These are phyloP conservation scores for Anhinga anhinga DNA, from an alignment of 2,113 vertebrate genomes.

Conservation along the genomic window DNA sequence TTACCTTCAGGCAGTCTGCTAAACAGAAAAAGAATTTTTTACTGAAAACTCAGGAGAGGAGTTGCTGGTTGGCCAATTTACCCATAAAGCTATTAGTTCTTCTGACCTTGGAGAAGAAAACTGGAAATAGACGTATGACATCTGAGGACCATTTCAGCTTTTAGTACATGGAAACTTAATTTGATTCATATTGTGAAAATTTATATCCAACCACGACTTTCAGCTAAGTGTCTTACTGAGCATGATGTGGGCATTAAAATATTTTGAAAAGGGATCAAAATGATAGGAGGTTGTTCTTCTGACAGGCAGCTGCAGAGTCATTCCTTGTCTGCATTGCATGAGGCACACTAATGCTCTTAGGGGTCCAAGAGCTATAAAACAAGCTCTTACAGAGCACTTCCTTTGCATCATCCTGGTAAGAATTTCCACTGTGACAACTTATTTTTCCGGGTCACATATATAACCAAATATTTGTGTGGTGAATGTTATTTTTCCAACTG, in stretches of 20 bases:
- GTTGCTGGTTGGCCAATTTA: background rate
- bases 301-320: background rate
- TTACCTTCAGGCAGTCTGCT: background rate
- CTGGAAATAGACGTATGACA: background rate
- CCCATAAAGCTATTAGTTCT: background rate
- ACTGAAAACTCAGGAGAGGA: background rate
- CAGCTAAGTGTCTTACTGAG: background rate
- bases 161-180: background rate
- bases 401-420: background rate
- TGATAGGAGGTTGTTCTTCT: background rate
- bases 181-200: background rate
- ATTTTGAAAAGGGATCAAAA: background rate
- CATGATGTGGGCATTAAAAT: background rate
- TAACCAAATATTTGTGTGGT: background rate
- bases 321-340: background rate
- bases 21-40: background rate
- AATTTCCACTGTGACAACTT: background rate
- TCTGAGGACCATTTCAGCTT: background rate
- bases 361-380: background rate
- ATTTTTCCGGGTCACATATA: background rate
- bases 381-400: background rate
- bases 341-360: background rate
- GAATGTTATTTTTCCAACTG: background rate
- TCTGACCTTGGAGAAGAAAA: constrained; percentile 30
- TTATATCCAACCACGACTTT: background rate